Percentiles rank a stretch among this genome's conserved stretches.
Evolutionary conservation across 1,140 invertebrate species (phyloP).

Genomic region (Ostrea edulis): DNA sequence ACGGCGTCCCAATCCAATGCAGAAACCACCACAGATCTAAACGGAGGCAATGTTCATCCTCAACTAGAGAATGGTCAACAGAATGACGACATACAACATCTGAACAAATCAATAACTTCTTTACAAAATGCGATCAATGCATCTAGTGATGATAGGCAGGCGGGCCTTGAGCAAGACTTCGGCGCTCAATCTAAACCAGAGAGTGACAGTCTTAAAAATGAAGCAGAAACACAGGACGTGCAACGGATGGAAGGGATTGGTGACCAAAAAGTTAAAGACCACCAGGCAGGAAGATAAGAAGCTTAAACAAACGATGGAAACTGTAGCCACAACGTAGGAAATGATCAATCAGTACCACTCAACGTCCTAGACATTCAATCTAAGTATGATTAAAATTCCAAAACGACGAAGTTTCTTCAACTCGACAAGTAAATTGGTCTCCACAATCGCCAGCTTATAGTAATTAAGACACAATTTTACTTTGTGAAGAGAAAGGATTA

Average conservation of each 20-base stretch:
- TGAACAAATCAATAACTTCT: neutral
- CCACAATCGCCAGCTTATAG: too few relatives aligned
- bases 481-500: too few relatives aligned
- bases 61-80: neutral
- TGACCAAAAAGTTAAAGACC: neutral
- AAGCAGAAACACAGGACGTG: neutral
- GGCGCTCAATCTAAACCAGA: neutral
- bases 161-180: neutral
- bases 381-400: too few relatives aligned
- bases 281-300: neutral
- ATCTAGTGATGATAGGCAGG: neutral
- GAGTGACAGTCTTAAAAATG: neutral
- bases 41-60: neutral
- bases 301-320: too few relatives aligned
- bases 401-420: too few relatives aligned
- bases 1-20: neutral
- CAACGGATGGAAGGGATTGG: neutral
- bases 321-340: too few relatives aligned
- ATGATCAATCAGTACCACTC: too few relatives aligned
- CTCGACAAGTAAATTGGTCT: too few relatives aligned
- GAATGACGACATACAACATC: neutral
- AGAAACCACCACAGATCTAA: neutral
- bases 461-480: too few relatives aligned
- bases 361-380: too few relatives aligned
- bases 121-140: neutral